Conservation (phyloP, 1,140 invertebrate species). For the Apis dorsata region DNA sequence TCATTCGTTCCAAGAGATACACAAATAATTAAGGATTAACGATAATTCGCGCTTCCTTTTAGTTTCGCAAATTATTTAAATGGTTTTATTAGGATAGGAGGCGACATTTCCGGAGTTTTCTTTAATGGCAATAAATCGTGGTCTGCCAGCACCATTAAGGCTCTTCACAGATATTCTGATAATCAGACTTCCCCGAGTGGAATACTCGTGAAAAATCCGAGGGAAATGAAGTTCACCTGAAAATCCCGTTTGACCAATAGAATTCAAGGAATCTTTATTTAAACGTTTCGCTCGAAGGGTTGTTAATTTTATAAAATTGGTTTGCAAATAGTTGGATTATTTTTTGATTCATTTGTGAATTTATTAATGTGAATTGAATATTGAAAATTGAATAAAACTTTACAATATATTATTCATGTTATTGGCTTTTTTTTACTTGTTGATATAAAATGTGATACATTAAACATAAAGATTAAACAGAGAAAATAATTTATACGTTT, state of each 20-base stretch:
- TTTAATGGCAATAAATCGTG: background rate
- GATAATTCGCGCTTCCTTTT: no score
- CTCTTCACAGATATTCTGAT: background rate
- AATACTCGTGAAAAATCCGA: background rate
- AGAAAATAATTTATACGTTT: no score
- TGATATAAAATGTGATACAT: no score
- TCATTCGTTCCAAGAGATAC: no score
- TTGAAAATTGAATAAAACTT: no score
- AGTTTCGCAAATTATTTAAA: background rate
- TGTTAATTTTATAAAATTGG: background rate
- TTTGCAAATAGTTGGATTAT: background rate
- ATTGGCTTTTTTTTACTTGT: no score
- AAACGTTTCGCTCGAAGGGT: background rate
- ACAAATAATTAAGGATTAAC: background rate
- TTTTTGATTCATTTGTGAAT: no score
- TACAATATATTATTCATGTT: no score
- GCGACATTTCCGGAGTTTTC: background rate
- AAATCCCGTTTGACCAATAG: background rate
- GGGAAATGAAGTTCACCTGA: background rate
- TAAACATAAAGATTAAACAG: no score
- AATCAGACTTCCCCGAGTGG: background rate
- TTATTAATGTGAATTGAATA: no score
- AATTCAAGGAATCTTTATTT: background rate
- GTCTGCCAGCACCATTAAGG: background rate
- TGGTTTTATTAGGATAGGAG: background rate